These are phyloP conservation scores for Accipiter virgatus DNA, from an alignment of 2,113 vertebrate species.

Conservation along the genomic window DNA sequence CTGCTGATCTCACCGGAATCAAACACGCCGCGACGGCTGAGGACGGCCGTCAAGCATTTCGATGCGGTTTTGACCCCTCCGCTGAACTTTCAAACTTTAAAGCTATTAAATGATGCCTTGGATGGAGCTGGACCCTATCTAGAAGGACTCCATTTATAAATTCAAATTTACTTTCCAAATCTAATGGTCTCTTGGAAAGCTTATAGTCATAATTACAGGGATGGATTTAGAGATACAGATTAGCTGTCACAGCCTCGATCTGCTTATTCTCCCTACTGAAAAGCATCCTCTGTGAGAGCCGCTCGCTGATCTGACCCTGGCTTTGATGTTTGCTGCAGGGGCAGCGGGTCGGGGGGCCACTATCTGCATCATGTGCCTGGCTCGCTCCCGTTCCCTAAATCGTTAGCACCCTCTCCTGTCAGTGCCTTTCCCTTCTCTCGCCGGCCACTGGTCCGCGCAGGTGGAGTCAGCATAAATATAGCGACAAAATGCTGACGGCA, in stretches of 20 bases:
- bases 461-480: background rate
- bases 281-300: background rate
- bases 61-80: background rate
- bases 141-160: background rate
- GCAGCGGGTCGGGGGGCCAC: background rate
- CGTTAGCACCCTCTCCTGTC: conserved; percentile 41
- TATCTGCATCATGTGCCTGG: background rate
- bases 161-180: background rate
- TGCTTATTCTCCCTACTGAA: background rate
- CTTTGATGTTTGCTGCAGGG: background rate
- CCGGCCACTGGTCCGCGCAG: background rate
- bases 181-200: background rate
- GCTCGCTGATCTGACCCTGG: background rate
- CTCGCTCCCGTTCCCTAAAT: background rate
- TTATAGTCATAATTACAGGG: background rate
- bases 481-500: fast-evolving
- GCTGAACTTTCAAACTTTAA: background rate
- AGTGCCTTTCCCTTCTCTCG: background rate
- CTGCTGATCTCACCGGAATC: background rate
- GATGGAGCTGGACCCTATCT: background rate
- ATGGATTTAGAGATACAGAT: background rate
- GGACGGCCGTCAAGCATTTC: background rate
- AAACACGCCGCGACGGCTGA: background rate
- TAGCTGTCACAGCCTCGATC: background rate
- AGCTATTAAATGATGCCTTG: background rate